Percentiles rank a stretch among this genome's conserved stretches.
phyloP scores from a whole-genome alignment of 1,140 invertebrate genomes.

The Megalonaias nervosa region DNA sequence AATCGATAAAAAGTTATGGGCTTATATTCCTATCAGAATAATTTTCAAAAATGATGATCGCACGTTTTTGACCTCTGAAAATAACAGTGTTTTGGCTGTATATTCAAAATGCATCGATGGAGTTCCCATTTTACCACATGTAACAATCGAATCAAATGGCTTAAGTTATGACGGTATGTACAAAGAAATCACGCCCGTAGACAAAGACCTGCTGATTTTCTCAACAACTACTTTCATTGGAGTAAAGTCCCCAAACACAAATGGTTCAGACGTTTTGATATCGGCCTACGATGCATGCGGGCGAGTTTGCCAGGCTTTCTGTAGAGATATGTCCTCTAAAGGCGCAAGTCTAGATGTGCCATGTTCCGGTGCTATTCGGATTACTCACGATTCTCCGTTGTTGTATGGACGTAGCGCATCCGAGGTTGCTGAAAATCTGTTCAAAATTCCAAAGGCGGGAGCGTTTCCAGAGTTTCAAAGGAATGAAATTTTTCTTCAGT shows the following conservation, averaged over 20 bases:
- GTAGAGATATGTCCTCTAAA: neutral
- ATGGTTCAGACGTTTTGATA: conserved; percentile 12
- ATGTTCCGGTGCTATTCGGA: conserved; percentile 19
- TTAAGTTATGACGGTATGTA: conserved; percentile 27
- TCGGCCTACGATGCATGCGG: conserved; percentile 28
- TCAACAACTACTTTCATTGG: conserved; percentile 9
- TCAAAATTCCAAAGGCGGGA: too few species aligned
- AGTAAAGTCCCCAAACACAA: conserved; percentile 5
- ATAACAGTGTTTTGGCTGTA: conserved; percentile 25
- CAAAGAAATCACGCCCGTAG: conserved; percentile 22
- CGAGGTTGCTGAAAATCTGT: too few species aligned
- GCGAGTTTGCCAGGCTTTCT: conserved; percentile 31
- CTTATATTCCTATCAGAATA: conserved; percentile 57
- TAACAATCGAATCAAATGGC: conserved; percentile 31
- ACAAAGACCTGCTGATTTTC: conserved; percentile 4
- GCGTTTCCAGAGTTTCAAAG: too few species aligned
- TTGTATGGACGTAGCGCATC: conserved; percentile 23
- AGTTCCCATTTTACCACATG: neutral
- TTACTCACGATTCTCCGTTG: conserved; percentile 3
- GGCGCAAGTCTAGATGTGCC: neutral
- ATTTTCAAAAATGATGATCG: conserved; percentile 14
- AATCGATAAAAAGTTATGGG: conserved; percentile 54
- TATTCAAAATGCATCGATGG: conserved; percentile 4
- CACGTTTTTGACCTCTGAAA: neutral
- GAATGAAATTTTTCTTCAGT: too few species aligned